Base-by-base conservation (phyloP, 2,797 vertebrate species). In the Dermochelys coriacea region DNA sequence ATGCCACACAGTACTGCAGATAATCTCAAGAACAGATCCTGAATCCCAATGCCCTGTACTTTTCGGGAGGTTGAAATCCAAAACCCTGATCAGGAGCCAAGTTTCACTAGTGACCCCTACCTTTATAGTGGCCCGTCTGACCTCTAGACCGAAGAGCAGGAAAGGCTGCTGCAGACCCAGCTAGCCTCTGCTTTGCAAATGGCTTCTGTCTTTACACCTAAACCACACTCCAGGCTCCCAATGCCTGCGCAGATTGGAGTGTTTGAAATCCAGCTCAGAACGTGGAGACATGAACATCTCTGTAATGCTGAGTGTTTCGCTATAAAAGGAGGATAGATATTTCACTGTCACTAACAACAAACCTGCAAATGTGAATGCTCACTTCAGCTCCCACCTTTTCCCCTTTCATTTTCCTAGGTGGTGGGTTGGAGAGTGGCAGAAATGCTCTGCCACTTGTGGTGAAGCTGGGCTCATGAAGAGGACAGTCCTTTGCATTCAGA, bases 381-480 rank as follows among this genome's bases (percentile, higher is more conserved):
- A 2, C n/a, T 9, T 81, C 14, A 0, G 41, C 78, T 55, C 55
- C 45, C 54, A 1, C 5, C 0, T 82, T 5, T 50, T 12, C 64
- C 15, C 3, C 6, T 27, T n/a, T 34, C 47, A 0, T 91, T 54
- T 19, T 61, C 1, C 21, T 95, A 99, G 99, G 94, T 99, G 99
- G 99, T 99, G 99, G 99, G 97, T 97, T 0, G 99, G 99, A 0
- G 99, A 99, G 85, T 99, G 99, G 99, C 99, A 99, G 95, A 97
- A 89, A 9, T 99, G 99, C 94, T 99, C 99, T 0, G 94, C 95
- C 4, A 98, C 98, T 77, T 99, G 99, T 0, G 99, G 99, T 1
- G 92, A 16, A 0, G 49, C 74, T 0, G 99, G 99, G 15, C 49
- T 98, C 84, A 96, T 98, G 91, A 98, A 98, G 95, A 98, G 99